Evolutionary conservation across 2,797 vertebrate species (phyloP).

Genomic region (Notoglanidium macrostoma): DNA sequence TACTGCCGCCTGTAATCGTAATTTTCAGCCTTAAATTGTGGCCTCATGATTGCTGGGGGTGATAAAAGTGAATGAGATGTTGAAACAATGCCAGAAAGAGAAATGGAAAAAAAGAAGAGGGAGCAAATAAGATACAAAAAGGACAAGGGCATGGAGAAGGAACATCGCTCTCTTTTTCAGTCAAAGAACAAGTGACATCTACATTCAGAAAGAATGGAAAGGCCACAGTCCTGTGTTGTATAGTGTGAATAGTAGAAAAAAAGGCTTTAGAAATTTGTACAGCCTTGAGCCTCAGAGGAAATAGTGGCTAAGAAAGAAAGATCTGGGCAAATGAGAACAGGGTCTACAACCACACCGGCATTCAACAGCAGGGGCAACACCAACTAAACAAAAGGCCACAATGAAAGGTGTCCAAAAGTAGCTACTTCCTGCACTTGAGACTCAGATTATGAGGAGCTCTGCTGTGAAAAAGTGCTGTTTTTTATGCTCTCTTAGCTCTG

Average conservation of each 20-base stretch:
- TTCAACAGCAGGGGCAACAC: conserved; percentile 9
- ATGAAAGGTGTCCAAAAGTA: conserved; percentile 1
- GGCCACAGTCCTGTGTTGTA: conserved; percentile 2
- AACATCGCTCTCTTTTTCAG: conserved; percentile 16
- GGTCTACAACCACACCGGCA: background rate
- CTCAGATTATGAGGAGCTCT: background rate
- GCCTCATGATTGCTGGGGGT: conserved; percentile 66
- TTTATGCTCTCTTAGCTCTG: background rate
- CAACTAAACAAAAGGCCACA: conserved; percentile 26
- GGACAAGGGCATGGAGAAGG: conserved; percentile 26
- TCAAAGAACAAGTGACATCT: background rate
- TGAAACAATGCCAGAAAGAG: conserved; percentile 18
- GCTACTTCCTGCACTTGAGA: background rate
- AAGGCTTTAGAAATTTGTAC: conserved; percentile 34
- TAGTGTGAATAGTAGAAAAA: conserved; percentile 3
- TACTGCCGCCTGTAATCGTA: conserved; percentile 63
- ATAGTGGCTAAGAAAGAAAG: conserved; percentile 30
- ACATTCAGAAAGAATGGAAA: conserved; percentile 34
- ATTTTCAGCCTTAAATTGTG: conserved; percentile 69
- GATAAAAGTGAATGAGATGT: conserved; percentile 57
- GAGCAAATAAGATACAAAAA: conserved; percentile 28
- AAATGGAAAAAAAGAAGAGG: background rate
- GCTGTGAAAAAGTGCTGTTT: background rate
- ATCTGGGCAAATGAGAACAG: conserved; percentile 18
- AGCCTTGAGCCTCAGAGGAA: conserved; percentile 36